Conservation (phyloP, 2,113 vertebrate species). For the Crocuta crocuta region DNA sequence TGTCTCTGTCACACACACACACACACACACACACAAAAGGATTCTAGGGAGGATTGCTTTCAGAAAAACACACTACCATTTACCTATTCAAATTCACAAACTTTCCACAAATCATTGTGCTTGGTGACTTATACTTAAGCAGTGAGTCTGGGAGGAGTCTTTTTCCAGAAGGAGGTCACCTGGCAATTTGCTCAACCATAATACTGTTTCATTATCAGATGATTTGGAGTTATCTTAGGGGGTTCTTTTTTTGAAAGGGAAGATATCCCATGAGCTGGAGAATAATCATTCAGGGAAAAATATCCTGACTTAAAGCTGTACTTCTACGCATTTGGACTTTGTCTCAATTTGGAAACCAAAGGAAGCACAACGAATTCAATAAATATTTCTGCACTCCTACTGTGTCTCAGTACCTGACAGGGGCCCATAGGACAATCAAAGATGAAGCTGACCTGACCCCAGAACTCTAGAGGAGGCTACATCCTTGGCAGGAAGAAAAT, state of each 20-base stretch:
- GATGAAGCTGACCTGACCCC: neutral
- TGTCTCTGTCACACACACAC: neutral
- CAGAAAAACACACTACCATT: neutral
- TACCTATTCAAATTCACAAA: conserved; percentile 4
- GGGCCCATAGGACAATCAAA: neutral
- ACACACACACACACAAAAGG: neutral
- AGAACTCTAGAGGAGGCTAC: neutral
- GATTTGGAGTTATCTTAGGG: neutral
- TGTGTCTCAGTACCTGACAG: neutral
- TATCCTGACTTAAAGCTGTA: neutral
- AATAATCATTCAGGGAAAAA: neutral
- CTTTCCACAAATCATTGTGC: neutral
- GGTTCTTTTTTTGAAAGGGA: neutral
- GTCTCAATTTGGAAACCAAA: neutral
- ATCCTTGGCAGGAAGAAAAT: neutral
- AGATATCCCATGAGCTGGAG: neutral
- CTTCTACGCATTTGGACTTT: neutral
- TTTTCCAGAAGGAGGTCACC: neutral
- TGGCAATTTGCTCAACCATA: neutral
- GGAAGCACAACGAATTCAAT: neutral
- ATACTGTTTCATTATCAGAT: neutral
- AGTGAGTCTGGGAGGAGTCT: neutral
- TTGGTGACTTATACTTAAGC: neutral
- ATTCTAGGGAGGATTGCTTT: neutral
- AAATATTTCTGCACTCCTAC: neutral